Evolutionary conservation across 2,113 vertebrate species (phyloP), one percentile per base, ranked within the genome.

Genomic region (Beaufortia kweichowensis): DNA sequence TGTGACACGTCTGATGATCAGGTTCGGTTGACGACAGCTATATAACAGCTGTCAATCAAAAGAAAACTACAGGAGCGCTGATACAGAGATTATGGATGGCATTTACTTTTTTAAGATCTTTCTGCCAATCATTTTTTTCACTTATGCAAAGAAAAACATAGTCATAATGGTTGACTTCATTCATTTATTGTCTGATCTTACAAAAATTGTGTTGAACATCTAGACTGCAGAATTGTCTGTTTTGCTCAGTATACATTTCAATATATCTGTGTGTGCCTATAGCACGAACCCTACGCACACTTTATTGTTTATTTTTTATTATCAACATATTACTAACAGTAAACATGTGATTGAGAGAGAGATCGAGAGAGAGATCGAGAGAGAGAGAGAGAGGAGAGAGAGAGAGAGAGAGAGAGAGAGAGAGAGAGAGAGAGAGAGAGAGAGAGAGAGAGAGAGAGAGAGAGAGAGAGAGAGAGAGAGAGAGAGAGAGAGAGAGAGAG

Each of bases 321-420:
- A 89, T 84, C 74, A 68, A 43, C 80, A 85, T 68, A 81, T 80
- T 80, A 70, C 64, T 81, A 85, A 88, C 88, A 85, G 68, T 68
- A 23, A 46, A 14, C 74, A 59, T 66, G 78, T 24, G 67, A 83
- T 81, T 72, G 70, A 84, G 82, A 59, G 61, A 63, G 86, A 78
- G 35, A 39, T 4, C 35, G 35, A 39, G 35, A 39, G 61, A 63
- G 86, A 78, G 35, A 39, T 4, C 35, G 35, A 39, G 35, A 39
- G n/a, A n/a, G n/a, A n/a, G n/a, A n/a, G 70, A 84, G 82, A 59
- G 61, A 63, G 86, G n/a, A 78, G 35, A 39, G 8, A 7, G 35
- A 39, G 35, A 39, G 70, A 84, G 82, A 59, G 61, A 63, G 86
- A 78, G 35, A 39, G 8, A 7, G 35, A 39, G 35, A 39, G 70